These are phyloP conservation scores for Motacilla alba DNA, from an alignment of 2,113 vertebrate genomes.

Conservation along the genomic window DNA sequence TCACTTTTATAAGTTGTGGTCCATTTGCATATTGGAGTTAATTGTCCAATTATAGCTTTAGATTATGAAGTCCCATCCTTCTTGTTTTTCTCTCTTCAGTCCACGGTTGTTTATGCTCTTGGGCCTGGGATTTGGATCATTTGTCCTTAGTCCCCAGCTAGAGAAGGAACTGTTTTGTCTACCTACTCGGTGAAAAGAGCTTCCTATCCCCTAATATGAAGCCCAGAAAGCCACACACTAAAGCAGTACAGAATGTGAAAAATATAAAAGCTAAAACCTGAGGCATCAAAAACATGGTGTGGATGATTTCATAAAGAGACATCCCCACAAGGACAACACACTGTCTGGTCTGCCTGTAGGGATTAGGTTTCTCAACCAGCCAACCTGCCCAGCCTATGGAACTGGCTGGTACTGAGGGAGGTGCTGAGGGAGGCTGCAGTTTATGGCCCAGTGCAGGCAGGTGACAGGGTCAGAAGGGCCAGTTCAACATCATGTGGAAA, in stretches of 20 bases:
- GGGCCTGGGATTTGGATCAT: not conserved
- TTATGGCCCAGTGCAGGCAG: not conserved
- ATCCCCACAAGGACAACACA: not conserved
- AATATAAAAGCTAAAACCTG: not conserved
- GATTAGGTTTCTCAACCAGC: not conserved
- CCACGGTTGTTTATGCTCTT: not conserved
- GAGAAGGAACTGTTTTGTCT: not conserved
- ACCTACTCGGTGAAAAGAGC: not conserved
- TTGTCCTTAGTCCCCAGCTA: not conserved
- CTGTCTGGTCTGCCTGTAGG: not conserved
- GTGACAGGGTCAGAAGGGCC: not conserved
- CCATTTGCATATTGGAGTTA: not conserved
- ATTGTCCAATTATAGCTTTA: not conserved
- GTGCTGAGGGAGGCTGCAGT: not conserved
- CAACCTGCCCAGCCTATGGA: accelerated
- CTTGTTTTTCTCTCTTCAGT: not conserved
- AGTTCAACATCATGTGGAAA: not conserved
- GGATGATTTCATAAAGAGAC: not conserved
- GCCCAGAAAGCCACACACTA: not conserved
- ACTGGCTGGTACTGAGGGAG: not conserved
- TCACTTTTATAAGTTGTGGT: not conserved
- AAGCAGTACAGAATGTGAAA: not conserved
- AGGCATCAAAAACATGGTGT: not conserved
- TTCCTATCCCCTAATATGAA: not conserved
- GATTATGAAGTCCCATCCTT: not conserved